Evolutionary conservation across 2,888 invertebrate species (phyloP), one percentile per base, ranked within the genome.

Genomic region (Coleophora flavipennella): DNA sequence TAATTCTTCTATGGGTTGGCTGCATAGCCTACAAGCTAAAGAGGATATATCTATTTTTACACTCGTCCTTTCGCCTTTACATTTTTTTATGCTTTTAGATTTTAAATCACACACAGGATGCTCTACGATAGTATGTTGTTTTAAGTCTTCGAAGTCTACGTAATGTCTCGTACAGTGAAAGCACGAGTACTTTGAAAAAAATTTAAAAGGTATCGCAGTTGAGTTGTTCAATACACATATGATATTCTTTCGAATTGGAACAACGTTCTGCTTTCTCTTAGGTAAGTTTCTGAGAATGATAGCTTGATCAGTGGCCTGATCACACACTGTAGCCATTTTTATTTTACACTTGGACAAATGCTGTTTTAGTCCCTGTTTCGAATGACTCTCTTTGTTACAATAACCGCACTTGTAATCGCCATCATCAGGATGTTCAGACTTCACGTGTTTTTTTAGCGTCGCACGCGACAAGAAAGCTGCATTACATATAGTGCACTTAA

Each of bases 141-240:
- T 71, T 1, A 84, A 47, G 0, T 79, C 78, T 0, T 78, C 78
- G 33, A 74, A 75, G 31, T 84, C 76, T 0, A 62, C 53, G 28
- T 72, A 80, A 41, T 69, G 71, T 42, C 66, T 66, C 0, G 75
- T 66, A 37, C 83, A 84, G 49, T 78, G 76, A 46, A 83, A 84
- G 38, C 83, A 84, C 1, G 67, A 63, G 38, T 59, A 83, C 41
- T 70, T 76, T 0, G 73, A 65, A 43, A 78, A 73, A 44, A 77
- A 84, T 44, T 73, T 74, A 36, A 84, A 84, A 1, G 83, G 83
- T 2, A 73, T 48, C 0, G 77, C 83, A 0, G 77, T 79, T 0
- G 84, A 79, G 77, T 76, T 79, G 43, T 81, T 83, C 0, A 83
- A 46, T 1, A 84, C 71, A 38, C 65, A 71, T 40, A 67, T 65